Conservation (phyloP, 64 coral and sea anemone species). For the Pocillopora damicornis region DNA sequence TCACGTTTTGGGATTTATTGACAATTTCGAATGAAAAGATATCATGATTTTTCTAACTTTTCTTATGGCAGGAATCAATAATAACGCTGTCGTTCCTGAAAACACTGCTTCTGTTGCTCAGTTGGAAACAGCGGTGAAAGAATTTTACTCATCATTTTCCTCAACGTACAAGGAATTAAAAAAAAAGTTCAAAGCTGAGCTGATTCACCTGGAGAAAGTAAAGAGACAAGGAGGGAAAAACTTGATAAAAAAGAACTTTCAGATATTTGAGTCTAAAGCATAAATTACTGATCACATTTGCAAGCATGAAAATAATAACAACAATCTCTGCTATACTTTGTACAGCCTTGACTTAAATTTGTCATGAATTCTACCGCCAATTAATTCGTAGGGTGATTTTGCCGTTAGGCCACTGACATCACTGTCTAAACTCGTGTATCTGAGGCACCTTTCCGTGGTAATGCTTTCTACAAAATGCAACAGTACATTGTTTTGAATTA, state of each 20-base stretch:
- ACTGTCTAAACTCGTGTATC: too few relatives aligned
- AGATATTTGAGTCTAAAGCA: background rate
- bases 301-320: background rate
- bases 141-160: constrained; percentile 13
- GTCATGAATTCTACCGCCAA: too few relatives aligned
- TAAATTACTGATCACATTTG: background rate
- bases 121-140: constrained; percentile 4
- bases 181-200: background rate
- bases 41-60: background rate
- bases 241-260: background rate
- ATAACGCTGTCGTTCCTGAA: background rate
- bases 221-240: background rate
- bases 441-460: too few relatives aligned
- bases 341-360: background rate
- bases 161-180: constrained; percentile 3
- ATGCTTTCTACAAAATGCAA: too few relatives aligned
- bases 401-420: too few relatives aligned
- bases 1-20: too few relatives aligned
- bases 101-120: background rate
- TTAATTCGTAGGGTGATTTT: too few relatives aligned
- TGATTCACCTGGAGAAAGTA: constrained; percentile 1
- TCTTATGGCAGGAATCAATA: background rate
- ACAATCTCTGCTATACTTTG: background rate
- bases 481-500: too few relatives aligned
- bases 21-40: background rate